Conservation (phyloP, 1,140 invertebrate species). For the Ostrea edulis region DNA sequence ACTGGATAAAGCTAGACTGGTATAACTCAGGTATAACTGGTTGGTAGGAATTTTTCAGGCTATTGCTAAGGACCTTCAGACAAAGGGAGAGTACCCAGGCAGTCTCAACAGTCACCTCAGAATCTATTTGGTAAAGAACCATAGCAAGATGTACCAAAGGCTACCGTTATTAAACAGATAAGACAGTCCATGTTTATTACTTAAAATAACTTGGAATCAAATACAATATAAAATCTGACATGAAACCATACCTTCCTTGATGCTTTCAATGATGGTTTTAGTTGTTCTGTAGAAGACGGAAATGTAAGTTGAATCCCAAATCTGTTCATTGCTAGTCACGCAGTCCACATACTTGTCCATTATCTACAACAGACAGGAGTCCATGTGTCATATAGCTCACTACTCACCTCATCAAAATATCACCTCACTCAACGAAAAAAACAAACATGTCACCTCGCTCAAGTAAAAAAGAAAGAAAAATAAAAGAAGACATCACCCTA, state of each 20-base stretch:
- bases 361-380: constrained; percentile 64
- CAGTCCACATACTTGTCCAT: constrained; percentile 75
- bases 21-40: constrained; percentile 65
- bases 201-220: too few species aligned
- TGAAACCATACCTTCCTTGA: constrained; percentile 58
- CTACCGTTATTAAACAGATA: background rate
- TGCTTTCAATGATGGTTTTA: constrained; percentile 68
- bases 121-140: constrained; percentile 58
- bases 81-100: constrained; percentile 76
- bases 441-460: too few species aligned
- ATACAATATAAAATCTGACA: background rate
- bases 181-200: too few species aligned
- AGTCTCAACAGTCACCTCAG: constrained; percentile 70
- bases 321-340: constrained; percentile 63
- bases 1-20: constrained; percentile 73
- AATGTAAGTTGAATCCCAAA: constrained; percentile 70
- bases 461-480: too few species aligned
- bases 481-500: too few species aligned
- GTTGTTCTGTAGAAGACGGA: constrained; percentile 72
- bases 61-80: constrained; percentile 74
- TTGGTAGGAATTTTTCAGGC: constrained; percentile 59
- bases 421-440: too few species aligned
- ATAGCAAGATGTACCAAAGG: background rate
- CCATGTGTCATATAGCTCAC: too few species aligned
- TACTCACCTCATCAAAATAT: too few species aligned